Evolutionary conservation across 2,888 invertebrate genomes (phyloP), one percentile per base, ranked within the genome.

Genomic region (Teleogryllus oceanicus): DNA sequence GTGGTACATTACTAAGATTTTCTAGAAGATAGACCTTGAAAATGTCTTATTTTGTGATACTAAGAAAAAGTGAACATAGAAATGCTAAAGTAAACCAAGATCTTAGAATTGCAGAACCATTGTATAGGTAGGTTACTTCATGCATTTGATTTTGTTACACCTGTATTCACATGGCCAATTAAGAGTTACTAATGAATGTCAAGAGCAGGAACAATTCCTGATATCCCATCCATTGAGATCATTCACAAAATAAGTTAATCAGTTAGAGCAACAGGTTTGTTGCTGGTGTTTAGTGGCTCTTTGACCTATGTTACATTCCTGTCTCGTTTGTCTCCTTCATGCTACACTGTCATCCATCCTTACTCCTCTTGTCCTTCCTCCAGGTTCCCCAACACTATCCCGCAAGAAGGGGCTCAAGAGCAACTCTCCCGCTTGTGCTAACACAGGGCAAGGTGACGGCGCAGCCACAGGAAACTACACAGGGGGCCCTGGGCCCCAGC

Each of bases 401-500:
- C 76, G 80, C 74, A 80, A 77, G 51, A 81, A 80, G 80, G 76
- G 76, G 75, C 37, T 82, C 79, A 82, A 80, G 78, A 78, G 74
- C 80, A 80, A 81, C 74, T 80, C 81, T 81, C 82, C 80, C 78
- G 79, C 79, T 82, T 80, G 80, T 82, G 78, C 79, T 78, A 81
- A 82, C 75, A 83, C 83, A 83, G 84, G 84, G 80, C 83, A 84
- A 79, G 84, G 84, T 80, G 85, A 85, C 80, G 84, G 84, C 78
- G 78, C 81, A 76, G 83, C 83, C 81, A 83, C 83, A 76, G 84
- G 82, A 20, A 84, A 50, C 83, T 84, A 85, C 83, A 84, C 84
- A 74, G 83, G 84, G 76, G 86, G 85, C 77, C 88, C 88, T 80
- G 89, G 89, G 85, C 89, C 89, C 80, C 88, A 88, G 85, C 86